Evolutionary conservation across 1,140 invertebrate species (phyloP).

Genomic region (Anastrepha obliqua): DNA sequence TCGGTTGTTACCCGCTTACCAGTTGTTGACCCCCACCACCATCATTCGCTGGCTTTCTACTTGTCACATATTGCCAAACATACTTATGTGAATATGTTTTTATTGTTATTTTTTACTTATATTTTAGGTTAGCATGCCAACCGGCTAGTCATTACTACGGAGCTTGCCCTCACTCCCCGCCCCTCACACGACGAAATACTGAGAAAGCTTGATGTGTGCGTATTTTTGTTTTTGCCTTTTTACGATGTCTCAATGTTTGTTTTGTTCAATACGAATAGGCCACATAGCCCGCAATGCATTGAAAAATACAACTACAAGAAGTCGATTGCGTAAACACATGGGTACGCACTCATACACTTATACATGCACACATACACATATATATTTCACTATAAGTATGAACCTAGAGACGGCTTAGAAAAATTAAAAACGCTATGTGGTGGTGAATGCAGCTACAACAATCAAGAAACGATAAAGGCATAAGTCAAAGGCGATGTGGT

Average conservation of each 20-base stretch:
- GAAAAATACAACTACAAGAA: background rate
- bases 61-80: background rate
- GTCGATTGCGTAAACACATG: background rate
- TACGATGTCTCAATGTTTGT: slow-evolving; percentile 26
- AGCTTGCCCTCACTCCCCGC: background rate
- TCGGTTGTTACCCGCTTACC: background rate
- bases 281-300: background rate
- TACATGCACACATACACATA: background rate
- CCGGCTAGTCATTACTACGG: slow-evolving; percentile 26
- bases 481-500: background rate
- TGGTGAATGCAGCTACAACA: background rate
- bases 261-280: background rate
- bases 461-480: background rate
- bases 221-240: slow-evolving; percentile 39
- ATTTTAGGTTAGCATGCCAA: slow-evolving; percentile 52
- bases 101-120: slow-evolving; percentile 29
- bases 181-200: background rate
- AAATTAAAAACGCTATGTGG: background rate
- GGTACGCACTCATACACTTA: background rate
- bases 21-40: too few species aligned
- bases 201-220: slow-evolving; percentile 16
- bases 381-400: background rate
- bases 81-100: background rate
- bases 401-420: background rate
- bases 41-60: too few species aligned